Percentiles rank a stretch among this genome's conserved stretches.
These are phyloP conservation scores for Neofelis nebulosa DNA, from an alignment of 2,113 vertebrate species.

Conservation along the genomic window DNA sequence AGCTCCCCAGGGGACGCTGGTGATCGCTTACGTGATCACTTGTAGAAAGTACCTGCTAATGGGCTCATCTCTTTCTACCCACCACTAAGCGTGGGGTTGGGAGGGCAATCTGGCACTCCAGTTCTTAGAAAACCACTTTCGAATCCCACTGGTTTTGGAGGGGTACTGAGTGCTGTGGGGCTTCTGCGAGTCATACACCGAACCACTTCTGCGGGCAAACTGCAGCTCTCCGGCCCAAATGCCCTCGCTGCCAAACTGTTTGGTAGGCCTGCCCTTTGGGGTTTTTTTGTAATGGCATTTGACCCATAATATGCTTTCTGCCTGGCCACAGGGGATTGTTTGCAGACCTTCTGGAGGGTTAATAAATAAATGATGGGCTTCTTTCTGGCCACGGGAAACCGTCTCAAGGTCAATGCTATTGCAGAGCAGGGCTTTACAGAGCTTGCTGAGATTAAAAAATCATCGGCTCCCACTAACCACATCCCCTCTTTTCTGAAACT, in stretches of 20 bases:
- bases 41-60: slow-evolving; percentile 1
- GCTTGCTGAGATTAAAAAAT: slow-evolving; percentile 75
- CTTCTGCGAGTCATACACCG: rapidly evolving
- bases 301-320: slow-evolving; percentile 68
- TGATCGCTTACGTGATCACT: not conserved
- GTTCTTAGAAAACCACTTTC: not conserved
- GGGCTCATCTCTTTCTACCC: not conserved
- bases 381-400: slow-evolving; percentile 66
- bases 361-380: slow-evolving; percentile 80
- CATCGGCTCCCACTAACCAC: slow-evolving; percentile 75
- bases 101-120: not conserved
- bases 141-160: not conserved
- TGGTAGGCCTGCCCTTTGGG: slow-evolving; percentile 11
- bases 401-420: slow-evolving; percentile 72
- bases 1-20: not conserved
- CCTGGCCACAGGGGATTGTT: slow-evolving; percentile 57
- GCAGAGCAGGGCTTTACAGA: slow-evolving; percentile 53
- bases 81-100: not conserved
- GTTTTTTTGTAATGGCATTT: slow-evolving; percentile 66
- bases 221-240: not conserved
- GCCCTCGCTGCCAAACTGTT: not conserved
- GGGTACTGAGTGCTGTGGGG: not conserved
- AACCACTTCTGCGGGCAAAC: rapidly evolving
- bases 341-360: slow-evolving; percentile 69
- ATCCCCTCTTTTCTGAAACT: slow-evolving; percentile 68